Evolutionary conservation across 2,113 vertebrate genomes (phyloP).

Genomic region (Serilophus lunatus): DNA sequence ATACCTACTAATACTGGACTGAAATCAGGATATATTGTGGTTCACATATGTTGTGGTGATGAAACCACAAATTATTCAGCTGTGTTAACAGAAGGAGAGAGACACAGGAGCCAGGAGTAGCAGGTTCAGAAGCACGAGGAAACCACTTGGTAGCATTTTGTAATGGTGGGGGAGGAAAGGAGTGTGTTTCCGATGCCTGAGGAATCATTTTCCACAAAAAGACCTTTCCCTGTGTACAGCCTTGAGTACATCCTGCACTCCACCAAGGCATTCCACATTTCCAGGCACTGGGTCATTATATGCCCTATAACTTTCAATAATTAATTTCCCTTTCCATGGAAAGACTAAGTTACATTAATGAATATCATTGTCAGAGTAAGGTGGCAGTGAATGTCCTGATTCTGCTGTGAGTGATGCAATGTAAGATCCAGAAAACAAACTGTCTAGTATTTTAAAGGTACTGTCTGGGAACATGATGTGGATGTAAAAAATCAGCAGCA

Average conservation of each 20-base stretch:
- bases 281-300: neutral
- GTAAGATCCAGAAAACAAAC: neutral
- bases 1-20: neutral
- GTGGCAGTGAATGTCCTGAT: neutral
- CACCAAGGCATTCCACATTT: neutral
- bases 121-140: neutral
- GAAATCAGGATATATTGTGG: neutral
- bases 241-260: neutral
- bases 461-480: neutral
- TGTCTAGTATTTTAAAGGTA: neutral
- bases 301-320: neutral
- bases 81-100: neutral
- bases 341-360: neutral
- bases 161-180: neutral
- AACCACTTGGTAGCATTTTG: neutral
- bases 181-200: fast-evolving
- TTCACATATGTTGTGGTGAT: neutral
- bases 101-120: neutral
- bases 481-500: neutral
- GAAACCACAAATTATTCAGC: neutral
- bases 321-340: neutral
- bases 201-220: neutral
- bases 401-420: neutral
- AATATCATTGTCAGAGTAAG: neutral
- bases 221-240: neutral